These are phyloP conservation scores for Salvelinus sp. DNA, from an alignment of 2,113 vertebrate genomes.

Conservation along the genomic window DNA sequence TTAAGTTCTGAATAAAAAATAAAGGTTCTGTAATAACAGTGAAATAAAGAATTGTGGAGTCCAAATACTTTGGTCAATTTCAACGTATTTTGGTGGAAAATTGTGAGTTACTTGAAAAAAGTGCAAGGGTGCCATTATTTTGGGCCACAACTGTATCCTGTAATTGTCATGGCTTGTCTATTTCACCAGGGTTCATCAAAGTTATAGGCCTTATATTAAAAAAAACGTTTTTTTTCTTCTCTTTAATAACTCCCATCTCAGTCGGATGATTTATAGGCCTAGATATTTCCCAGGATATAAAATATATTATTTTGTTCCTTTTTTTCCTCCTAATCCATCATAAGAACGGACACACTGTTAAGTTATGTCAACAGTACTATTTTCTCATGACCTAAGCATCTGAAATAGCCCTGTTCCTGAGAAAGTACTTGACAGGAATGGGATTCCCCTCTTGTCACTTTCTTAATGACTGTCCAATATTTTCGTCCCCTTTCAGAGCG, in stretches of 20 bases:
- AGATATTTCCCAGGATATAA: neutral
- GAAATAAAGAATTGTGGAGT: too few species aligned
- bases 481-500: conserved; percentile 53
- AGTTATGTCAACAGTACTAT: neutral
- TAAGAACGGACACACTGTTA: neutral
- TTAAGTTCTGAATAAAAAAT: too few species aligned
- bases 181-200: neutral
- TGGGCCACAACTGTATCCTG: conserved; percentile 20
- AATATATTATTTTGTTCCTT: neutral
- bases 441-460: neutral
- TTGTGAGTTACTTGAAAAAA: too few species aligned
- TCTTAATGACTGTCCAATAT: neutral
- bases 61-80: too few species aligned
- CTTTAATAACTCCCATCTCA: neutral
- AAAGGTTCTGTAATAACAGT: too few species aligned
- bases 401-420: neutral
- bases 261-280: neutral
- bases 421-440: neutral
- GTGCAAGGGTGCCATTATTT: too few species aligned
- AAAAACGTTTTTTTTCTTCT: accelerated
- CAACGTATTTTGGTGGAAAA: too few species aligned
- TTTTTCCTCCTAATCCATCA: neutral
- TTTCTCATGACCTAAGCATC: neutral
- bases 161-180: conserved; percentile 13
- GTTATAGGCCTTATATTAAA: too few species aligned